Base-by-base conservation (phyloP, 1,140 invertebrate genomes). In the Conus ventricosus region DNA sequence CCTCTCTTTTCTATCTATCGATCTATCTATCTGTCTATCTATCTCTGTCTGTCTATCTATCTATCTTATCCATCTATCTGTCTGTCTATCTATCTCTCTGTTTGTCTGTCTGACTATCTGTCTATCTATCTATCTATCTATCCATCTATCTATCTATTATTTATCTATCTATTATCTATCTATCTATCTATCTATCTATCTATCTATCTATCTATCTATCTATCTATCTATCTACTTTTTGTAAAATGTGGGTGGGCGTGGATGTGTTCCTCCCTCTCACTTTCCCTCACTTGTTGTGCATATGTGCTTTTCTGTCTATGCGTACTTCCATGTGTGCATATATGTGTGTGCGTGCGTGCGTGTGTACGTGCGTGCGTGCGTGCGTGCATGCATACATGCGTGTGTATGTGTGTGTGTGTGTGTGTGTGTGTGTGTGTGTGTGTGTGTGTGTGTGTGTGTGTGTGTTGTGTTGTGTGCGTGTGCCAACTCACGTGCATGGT, bases 401-500 rank as follows among this genome's bases (percentile, higher is more conserved):
- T 39, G 3, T 39, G 39, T 39, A 3, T 39, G 39, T 39, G 39
- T 60, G 57, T 60, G 57, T 60, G 57, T 60, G 57, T 60, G 57
- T 60, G 57, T 60, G 57, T 60, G 76, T 78, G 76, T 78, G 76
- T 78, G 76, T 78, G 76, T 78, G 76, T 78, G 76, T 78, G 76
- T 78, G 76, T 78, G 76, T 78, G n/a, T 57, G 55, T 57, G 55
- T 57, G 55, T 57, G 55, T 57, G 55, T 57, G 55, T 57, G 55
- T 60, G 39, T 39, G 39, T 39, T 39, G 39, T 39, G 39, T 39
- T 39, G 39, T 39, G 39, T 39, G 39, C 39, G 39, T 39, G 39
- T 39, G 39, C 3, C 39, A 39, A 39, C 39, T 39, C 39, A 39
- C 39, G 39, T 39, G 39, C 39, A 39, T 39, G 39, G 39, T 39